A percentile compares a stretch with the other conserved stretches of the same genome.
These are phyloP conservation scores for Holothuria glaberrima DNA, from an alignment of 35 echinoderm and acorn worm genomes.

Conservation along the genomic window DNA sequence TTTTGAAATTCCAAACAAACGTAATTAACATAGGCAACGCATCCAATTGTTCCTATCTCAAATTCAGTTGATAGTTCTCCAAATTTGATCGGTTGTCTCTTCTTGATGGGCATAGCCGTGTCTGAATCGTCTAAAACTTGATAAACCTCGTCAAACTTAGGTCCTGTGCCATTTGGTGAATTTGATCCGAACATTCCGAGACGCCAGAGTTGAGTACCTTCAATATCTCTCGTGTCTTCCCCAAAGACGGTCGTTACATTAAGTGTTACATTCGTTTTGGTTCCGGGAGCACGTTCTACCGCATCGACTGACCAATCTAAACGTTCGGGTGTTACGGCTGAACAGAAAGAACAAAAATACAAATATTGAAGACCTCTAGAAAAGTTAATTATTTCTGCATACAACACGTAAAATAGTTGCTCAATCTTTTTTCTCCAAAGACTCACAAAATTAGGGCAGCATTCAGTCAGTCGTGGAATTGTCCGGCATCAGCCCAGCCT, in stretches of 20 bases:
- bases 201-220: constrained; percentile 29
- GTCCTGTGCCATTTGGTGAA: constrained; percentile 1
- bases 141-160: constrained; percentile 47
- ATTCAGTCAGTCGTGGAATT: too few species aligned
- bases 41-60: constrained; percentile 32
- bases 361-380: too few species aligned
- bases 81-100: constrained; percentile 2
- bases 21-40: constrained; percentile 33
- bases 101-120: not conserved
- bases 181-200: constrained; percentile 28
- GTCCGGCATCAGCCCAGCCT: too few species aligned
- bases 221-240: constrained; percentile 20
- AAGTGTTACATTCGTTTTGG: not conserved
- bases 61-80: constrained; percentile 12
- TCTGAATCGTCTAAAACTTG: not conserved
- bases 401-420: too few species aligned
- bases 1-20: constrained; percentile 45
- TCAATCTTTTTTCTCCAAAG: too few species aligned
- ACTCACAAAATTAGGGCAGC: too few species aligned
- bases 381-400: too few species aligned
- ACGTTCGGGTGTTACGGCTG: constrained; percentile 27
- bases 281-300: not conserved
- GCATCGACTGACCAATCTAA: constrained; percentile 6
- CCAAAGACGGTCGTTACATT: constrained; percentile 10
- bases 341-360: not conserved